phyloP scores from a whole-genome alignment of 1,140 invertebrate genomes.

The Globodera rostochiensis region DNA sequence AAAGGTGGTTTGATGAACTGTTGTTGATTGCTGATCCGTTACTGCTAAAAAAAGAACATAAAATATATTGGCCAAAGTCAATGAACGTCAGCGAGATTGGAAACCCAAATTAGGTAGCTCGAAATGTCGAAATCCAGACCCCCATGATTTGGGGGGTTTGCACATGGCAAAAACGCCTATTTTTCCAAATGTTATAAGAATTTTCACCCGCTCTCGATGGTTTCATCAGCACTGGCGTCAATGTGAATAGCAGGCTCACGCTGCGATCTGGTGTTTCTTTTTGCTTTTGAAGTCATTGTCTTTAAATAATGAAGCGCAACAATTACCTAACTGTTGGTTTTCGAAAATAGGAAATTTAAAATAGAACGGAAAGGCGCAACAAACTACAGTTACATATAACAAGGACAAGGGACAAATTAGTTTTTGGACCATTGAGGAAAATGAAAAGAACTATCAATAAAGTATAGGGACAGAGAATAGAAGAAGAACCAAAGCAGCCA shows the following conservation, averaged over 20 bases:
- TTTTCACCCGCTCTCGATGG: constrained; percentile 20
- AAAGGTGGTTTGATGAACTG: constrained; percentile 24
- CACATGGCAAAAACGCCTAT: no score
- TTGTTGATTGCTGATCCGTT: neutral
- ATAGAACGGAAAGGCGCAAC: neutral
- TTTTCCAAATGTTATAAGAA: neutral
- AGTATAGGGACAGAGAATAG: no score
- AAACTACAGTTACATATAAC: no score
- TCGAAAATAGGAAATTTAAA: neutral
- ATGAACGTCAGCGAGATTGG: no score
- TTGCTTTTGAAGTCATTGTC: constrained; percentile 24
- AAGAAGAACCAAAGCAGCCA: no score
- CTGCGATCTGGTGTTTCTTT: constrained; percentile 9
- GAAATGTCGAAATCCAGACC: no score
- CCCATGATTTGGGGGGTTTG: no score
- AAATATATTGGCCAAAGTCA: no score
- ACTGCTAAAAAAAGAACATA: constrained; percentile 2
- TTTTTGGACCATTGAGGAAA: no score
- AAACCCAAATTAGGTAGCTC: no score
- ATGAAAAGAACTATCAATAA: no score
- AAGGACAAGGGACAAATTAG: no score
- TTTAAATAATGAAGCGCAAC: neutral
- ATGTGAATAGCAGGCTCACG: constrained; percentile 24
- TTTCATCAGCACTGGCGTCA: constrained; percentile 34
- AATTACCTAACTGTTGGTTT: neutral